Percentiles rank a stretch among this genome's conserved stretches.
Conservation (phyloP, 2,888 invertebrate genomes). For the Drosophila conformis region DNA sequence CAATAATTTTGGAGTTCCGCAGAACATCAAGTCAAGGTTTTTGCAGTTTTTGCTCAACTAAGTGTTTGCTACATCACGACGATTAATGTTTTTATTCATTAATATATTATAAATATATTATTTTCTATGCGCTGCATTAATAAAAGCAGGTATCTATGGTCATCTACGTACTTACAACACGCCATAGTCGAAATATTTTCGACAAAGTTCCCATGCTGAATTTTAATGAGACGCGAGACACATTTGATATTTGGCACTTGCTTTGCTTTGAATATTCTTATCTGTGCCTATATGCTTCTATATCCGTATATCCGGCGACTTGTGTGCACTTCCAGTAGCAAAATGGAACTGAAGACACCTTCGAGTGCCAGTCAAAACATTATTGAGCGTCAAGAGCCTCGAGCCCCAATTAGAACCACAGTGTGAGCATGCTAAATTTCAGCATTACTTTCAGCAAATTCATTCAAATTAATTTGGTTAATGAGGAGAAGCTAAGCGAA, state of each 20-base stretch:
- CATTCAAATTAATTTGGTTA: conserved; percentile 41
- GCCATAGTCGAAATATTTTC: conserved; percentile 33
- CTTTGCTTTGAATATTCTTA: conserved; percentile 7
- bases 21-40: neutral
- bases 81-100: neutral
- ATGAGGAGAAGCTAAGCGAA: conserved; percentile 10
- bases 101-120: too few species aligned
- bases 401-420: conserved; percentile 54
- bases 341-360: conserved; percentile 54
- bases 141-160: neutral
- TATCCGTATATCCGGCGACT: conserved; percentile 20
- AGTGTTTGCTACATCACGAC: neutral
- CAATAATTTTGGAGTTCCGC: neutral
- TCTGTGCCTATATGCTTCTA: neutral
- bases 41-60: neutral
- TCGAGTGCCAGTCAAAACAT: conserved; percentile 19
- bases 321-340: conserved; percentile 61
- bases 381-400: conserved; percentile 22
- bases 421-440: conserved; percentile 49
- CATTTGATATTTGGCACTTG: conserved; percentile 19
- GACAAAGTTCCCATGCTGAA: conserved; percentile 57
- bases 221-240: conserved; percentile 41
- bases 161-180: conserved; percentile 60
- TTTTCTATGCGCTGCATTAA: neutral
- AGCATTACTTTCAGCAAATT: conserved; percentile 24